These are phyloP conservation scores for Anolis carolinensis DNA, from an alignment of 2,113 vertebrate species.

Conservation along the genomic window DNA sequence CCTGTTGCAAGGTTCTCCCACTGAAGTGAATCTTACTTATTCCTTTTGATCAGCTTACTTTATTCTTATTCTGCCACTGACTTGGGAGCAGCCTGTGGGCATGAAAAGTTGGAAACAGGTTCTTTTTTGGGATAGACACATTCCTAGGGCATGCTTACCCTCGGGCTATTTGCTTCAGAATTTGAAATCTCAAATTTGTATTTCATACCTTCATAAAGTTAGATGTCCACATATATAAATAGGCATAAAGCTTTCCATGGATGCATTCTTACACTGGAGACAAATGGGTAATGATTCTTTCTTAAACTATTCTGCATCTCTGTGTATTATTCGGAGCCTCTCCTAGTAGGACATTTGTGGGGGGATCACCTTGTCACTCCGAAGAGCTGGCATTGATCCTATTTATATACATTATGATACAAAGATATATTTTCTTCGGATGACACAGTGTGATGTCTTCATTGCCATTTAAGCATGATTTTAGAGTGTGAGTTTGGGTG, in stretches of 20 bases:
- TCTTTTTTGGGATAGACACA: not conserved
- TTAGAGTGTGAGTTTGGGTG: too few relatives aligned
- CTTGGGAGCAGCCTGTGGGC: not conserved
- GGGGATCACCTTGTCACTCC: too few relatives aligned
- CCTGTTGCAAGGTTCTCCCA: not conserved
- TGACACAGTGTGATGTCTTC: too few relatives aligned
- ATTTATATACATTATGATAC: too few relatives aligned
- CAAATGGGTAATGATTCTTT: not conserved
- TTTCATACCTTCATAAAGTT: not conserved
- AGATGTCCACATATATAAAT: not conserved
- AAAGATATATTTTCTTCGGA: too few relatives aligned
- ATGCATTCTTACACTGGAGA: not conserved
- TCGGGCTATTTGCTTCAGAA: not conserved
- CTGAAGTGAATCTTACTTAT: constrained; percentile 14
- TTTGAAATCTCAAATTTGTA: not conserved
- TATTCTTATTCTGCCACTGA: not conserved
- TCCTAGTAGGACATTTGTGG: too few relatives aligned
- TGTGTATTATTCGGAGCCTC: not conserved
- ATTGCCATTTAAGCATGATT: too few relatives aligned
- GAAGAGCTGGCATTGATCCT: too few relatives aligned
- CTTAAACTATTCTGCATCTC: not conserved
- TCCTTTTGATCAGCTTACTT: not conserved
- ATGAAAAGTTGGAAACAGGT: not conserved
- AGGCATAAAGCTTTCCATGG: not conserved
- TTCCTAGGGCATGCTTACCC: rapidly evolving